Percentiles rank a stretch among this genome's conserved stretches.
Conservation (phyloP, 2,113 vertebrate genomes). For the Nothobranchius furzeri region DNA sequence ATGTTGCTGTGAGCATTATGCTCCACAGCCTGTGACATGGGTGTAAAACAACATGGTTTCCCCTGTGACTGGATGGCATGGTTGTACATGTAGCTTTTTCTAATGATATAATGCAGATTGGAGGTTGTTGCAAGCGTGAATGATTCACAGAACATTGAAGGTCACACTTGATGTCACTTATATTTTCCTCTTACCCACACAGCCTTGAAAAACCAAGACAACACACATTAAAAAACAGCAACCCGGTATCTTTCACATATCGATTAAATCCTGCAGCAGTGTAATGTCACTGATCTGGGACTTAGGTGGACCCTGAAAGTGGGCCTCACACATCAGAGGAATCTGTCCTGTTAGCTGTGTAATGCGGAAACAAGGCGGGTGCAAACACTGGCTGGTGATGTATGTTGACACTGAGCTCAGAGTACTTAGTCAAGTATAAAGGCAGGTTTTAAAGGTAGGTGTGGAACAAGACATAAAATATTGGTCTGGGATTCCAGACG, state of each 20-base stretch:
- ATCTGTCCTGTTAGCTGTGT: constrained; percentile 12
- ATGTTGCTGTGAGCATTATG: neutral
- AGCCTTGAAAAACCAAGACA: constrained; percentile 2
- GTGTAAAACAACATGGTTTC: neutral
- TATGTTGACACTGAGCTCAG: constrained; percentile 22
- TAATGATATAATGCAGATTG: neutral
- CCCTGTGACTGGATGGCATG: neutral
- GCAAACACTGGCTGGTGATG: constrained; percentile 5
- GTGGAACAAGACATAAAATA: constrained; percentile 25
- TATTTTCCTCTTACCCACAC: neutral
- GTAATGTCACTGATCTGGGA: neutral
- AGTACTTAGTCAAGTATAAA: constrained; percentile 27
- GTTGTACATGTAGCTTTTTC: neutral
- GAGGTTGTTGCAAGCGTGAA: constrained; percentile 7
- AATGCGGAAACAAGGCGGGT: neutral
- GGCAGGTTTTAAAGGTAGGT: constrained; percentile 9
- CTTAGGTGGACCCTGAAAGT: constrained; percentile 10
- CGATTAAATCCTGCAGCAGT: neutral
- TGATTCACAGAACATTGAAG: constrained; percentile 12
- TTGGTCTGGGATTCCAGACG: neutral
- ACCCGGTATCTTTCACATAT: neutral
- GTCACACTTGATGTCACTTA: constrained; percentile 14
- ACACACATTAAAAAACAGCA: neutral
- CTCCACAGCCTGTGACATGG: constrained; percentile 4
- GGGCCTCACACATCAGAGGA: neutral